Evolutionary conservation across 2,113 vertebrate genomes (phyloP).

Genomic region (Sorex araneus): DNA sequence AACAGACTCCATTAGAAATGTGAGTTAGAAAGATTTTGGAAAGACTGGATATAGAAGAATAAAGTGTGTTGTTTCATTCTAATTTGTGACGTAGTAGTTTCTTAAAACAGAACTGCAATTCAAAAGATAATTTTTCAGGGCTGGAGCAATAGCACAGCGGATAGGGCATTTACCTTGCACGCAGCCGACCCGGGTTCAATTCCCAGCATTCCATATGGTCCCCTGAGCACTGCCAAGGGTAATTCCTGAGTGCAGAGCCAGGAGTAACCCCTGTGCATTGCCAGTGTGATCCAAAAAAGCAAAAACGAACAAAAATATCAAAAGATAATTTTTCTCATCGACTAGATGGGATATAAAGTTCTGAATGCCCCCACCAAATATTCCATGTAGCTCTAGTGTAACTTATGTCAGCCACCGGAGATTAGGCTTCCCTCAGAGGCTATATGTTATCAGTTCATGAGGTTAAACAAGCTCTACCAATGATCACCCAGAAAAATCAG

Average conservation of each 20-base stretch:
- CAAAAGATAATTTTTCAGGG: constrained; percentile 19
- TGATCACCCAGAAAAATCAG: constrained; percentile 1
- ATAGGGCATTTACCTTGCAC: no score
- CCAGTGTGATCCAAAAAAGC: no score
- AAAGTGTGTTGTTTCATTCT: background rate
- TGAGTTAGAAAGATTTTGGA: background rate
- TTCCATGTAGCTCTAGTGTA: background rate
- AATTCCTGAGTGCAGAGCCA: no score
- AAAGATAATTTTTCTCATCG: background rate
- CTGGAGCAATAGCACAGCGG: no score
- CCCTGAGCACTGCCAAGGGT: no score
- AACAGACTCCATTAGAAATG: background rate
- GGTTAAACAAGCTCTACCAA: background rate
- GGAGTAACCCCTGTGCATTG: no score
- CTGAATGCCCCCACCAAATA: background rate
- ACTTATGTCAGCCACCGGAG: background rate
- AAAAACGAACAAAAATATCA: no score
- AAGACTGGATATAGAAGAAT: background rate
- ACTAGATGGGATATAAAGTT: background rate
- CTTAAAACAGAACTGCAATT: constrained; percentile 25
- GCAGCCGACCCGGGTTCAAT: no score
- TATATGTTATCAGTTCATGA: background rate
- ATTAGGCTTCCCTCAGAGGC: background rate
- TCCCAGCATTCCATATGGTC: no score
- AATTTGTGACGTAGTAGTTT: background rate